Evolutionary conservation across 2,113 vertebrate species (phyloP).

Genomic region (Candoia aspera): DNA sequence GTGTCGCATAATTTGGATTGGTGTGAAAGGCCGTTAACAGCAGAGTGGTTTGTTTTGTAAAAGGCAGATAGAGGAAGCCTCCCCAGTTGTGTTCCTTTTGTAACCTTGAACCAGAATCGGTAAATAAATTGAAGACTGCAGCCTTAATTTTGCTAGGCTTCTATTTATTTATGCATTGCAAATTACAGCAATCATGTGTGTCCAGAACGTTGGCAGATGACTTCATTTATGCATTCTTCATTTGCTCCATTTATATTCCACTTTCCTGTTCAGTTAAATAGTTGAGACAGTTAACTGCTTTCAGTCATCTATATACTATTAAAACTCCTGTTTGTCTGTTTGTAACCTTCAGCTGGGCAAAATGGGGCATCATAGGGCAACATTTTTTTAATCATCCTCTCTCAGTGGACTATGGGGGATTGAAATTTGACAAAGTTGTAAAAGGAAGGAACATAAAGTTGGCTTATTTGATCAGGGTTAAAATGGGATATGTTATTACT

Average conservation of each 20-base stretch:
- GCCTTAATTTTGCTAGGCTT: background rate
- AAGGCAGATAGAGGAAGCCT: background rate
- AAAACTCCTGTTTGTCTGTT: no score
- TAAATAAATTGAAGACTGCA: background rate
- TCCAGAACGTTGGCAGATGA: background rate
- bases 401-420: no score
- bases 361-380: no score
- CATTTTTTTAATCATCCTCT: no score
- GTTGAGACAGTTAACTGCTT: background rate
- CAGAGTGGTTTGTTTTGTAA: background rate
- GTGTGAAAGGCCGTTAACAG: background rate
- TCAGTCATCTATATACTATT: no score
- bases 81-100: background rate
- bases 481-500: no score
- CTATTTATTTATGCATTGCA: background rate
- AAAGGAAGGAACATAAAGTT: no score
- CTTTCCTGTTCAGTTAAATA: background rate
- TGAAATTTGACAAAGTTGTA: no score
- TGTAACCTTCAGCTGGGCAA: no score
- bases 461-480: no score
- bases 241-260: background rate
- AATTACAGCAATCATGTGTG: background rate
- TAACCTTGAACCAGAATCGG: background rate
- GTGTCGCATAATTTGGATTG: conserved; percentile 16
- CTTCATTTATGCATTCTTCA: background rate